Conservation (phyloP, 2,888 invertebrate genomes). For the Drosophila rellima region DNA sequence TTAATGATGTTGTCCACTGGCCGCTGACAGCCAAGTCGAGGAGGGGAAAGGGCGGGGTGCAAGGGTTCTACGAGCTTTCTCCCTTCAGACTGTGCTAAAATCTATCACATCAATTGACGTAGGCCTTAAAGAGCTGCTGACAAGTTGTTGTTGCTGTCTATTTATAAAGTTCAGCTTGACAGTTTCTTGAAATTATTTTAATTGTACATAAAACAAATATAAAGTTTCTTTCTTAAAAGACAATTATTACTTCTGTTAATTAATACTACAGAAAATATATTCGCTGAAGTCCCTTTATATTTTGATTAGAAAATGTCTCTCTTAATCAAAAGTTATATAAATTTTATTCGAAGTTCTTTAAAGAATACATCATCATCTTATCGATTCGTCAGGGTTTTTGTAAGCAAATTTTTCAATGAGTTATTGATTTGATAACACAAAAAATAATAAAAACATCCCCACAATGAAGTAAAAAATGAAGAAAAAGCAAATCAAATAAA, state of each 20-base stretch:
- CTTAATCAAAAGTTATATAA: not conserved
- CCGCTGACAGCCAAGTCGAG: constrained; percentile 66
- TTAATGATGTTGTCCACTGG: constrained; percentile 70
- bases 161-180: constrained; percentile 1
- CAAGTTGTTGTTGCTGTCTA: constrained; percentile 36
- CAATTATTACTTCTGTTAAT: not conserved
- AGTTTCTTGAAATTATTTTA: not conserved
- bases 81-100: constrained; percentile 17
- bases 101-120: constrained; percentile 21
- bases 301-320: no score
- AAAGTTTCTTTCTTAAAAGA: not conserved
- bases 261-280: no score
- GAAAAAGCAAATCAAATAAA: constrained; percentile 44
- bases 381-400: constrained; percentile 27
- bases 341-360: constrained; percentile 16
- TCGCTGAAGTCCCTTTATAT: no score
- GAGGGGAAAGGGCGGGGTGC: not conserved
- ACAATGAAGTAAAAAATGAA: constrained; percentile 31
- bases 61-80: constrained; percentile 21
- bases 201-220: not conserved
- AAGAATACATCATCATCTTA: constrained; percentile 11
- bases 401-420: constrained; percentile 36
- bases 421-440: constrained; percentile 48
- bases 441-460: constrained; percentile 11
- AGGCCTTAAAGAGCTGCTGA: constrained; percentile 56